These are phyloP conservation scores for Datnioides undecimradiatus DNA, from an alignment of 2,113 vertebrate species.

Conservation along the genomic window DNA sequence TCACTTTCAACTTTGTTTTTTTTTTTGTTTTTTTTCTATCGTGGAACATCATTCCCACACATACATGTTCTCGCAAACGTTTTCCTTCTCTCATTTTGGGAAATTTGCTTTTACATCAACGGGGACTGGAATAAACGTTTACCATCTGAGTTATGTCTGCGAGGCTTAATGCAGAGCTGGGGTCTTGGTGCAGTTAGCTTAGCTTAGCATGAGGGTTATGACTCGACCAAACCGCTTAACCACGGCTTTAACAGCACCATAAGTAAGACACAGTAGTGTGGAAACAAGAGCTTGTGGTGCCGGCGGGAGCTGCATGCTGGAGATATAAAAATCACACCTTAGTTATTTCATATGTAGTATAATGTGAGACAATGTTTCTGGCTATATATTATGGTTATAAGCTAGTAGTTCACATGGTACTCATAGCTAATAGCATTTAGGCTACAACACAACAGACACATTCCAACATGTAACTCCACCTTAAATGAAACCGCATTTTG, in stretches of 20 bases:
- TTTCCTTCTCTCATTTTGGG: neutral
- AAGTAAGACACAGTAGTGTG: too few species aligned
- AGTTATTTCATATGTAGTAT: too few species aligned
- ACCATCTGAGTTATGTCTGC: neutral
- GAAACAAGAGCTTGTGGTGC: neutral
- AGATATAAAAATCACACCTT: too few species aligned
- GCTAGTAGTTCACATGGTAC: too few species aligned
- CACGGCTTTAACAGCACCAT: neutral
- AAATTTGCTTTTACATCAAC: neutral
- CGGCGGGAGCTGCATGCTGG: neutral
- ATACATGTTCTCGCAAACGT: neutral
- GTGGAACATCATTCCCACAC: neutral
- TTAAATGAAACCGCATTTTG: too few species aligned
- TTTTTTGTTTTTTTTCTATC: neutral
- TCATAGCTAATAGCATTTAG: too few species aligned
- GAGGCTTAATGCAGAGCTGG: neutral
- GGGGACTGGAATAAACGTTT: too few species aligned
- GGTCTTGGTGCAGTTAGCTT: neutral
- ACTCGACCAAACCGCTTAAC: neutral
- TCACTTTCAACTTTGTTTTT: neutral
- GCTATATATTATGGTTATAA: too few species aligned
- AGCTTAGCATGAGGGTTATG: neutral
- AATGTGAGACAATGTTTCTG: too few species aligned
- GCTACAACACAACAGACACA: too few species aligned
- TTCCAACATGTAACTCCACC: too few species aligned